phyloP scores from a whole-genome alignment of 2,797 vertebrate genomes.

The Pelodytes ibericus region DNA sequence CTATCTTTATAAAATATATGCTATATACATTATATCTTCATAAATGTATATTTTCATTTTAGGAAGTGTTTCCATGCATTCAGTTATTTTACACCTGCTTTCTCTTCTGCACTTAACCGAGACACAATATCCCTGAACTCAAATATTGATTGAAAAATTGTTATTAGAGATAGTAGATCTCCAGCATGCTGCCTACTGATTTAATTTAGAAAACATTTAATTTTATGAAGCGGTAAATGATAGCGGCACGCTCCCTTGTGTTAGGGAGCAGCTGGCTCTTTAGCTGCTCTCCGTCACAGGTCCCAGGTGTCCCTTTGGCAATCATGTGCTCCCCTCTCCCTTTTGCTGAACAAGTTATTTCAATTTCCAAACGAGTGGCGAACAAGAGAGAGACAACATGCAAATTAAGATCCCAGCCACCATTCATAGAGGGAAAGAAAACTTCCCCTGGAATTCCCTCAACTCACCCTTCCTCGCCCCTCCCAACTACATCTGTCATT shows the following conservation, averaged over 20 bases:
- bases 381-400: constrained; percentile 83
- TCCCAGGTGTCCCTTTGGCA: constrained; percentile 79
- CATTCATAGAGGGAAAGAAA: constrained; percentile 85
- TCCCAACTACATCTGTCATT: constrained; percentile 83
- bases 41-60: not conserved
- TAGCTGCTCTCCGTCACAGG: constrained; percentile 71
- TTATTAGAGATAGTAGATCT: constrained; percentile 80
- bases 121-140: constrained; percentile 61
- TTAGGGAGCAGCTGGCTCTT: constrained; percentile 81
- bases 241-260: constrained; percentile 77
- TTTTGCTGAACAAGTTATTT: constrained; percentile 86
- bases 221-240: constrained; percentile 87
- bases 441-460: constrained; percentile 88
- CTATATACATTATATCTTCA: not conserved
- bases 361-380: constrained; percentile 81
- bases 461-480: constrained; percentile 64
- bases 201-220: constrained; percentile 88
- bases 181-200: constrained; percentile 77
- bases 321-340: constrained; percentile 80
- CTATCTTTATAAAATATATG: not conserved
- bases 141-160: constrained; percentile 83
- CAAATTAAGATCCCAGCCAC: constrained; percentile 77
- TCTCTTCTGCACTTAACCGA: not conserved
- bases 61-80: too few relatives aligned
- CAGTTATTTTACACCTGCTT: not conserved